Evolutionary conservation across 2,113 vertebrate species (phyloP), one percentile per base, ranked within the genome.

Genomic region (Bufo bufo): DNA sequence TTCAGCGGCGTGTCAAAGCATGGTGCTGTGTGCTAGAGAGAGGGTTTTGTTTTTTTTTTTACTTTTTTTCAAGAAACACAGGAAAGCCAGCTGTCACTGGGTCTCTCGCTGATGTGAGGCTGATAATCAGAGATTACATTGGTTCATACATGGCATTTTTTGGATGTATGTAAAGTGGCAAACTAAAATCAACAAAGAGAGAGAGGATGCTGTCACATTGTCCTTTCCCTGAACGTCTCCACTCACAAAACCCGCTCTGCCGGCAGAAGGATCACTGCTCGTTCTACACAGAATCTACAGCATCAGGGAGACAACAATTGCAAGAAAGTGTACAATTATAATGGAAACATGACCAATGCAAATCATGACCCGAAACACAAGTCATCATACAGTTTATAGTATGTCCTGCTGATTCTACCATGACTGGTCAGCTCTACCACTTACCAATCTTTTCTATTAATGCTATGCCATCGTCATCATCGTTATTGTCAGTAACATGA

Each of bases 61-160:
- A 3, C 5, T 58, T 85, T 78, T 85, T 82, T 95, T 94, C 95
- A 94, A 77, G 65, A 96, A 96, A 96, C 95, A 96, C 96, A 94
- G 94, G 93, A 97, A 96, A 95, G 96, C 97, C 97, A 99, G 97
- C 97, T 99, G 98, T 97, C 96, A 93, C 93, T 93, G 91, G 82
- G 49, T 93, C 92, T 96, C 95, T 94, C 94, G 92, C 91, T 92
- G 89, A 96, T 93, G 85, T 92, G 94, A 93, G 95, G 94, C 91
- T 75, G 94, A 96, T 93, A 94, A 94, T 89, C 95, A 93, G 93
- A 90, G 90, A 91, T 94, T 88, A 87, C 89, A 80, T 86, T 88
- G 81, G n/a, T 89, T 84, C 87, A 78, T 82, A 77, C 74, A 69
- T 78, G 74, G 82, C 61, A 69, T 69, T 87, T 49, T 87, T 49